Evolutionary conservation across 2,797 vertebrate genomes (phyloP).

Genomic region (Pseudochirops corinnae): DNA sequence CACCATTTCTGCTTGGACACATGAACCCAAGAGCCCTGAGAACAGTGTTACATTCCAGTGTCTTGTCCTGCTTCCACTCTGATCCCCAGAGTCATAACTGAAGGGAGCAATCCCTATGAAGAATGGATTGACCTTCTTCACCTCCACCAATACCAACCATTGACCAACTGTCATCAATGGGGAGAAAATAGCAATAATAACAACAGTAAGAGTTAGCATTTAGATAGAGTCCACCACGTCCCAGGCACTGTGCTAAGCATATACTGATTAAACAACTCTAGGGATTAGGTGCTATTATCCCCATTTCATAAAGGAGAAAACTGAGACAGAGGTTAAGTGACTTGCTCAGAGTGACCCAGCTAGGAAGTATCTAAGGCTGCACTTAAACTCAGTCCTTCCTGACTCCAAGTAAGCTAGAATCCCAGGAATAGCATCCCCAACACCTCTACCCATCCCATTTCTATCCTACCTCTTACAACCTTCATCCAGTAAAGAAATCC

Average conservation of each 20-base stretch:
- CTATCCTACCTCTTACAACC: background rate
- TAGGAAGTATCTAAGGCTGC: background rate
- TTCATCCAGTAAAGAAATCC: background rate
- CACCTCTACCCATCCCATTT: background rate
- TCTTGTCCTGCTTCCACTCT: background rate
- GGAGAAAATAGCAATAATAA: background rate
- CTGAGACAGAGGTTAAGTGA: background rate
- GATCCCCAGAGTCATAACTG: background rate
- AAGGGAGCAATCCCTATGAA: background rate
- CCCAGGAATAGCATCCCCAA: background rate
- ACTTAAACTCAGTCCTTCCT: background rate
- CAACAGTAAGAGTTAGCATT: background rate
- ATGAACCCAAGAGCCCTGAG: background rate
- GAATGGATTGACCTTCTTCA: background rate
- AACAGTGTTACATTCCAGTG: background rate
- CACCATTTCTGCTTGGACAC: background rate
- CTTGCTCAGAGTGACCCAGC: background rate
- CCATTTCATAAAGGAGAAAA: background rate
- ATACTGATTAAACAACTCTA: background rate
- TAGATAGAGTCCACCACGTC: background rate
- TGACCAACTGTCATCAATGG: background rate
- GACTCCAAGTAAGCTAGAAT: background rate
- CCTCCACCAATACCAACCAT: background rate
- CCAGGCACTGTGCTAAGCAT: background rate
- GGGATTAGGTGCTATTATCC: background rate